These are phyloP conservation scores for Podarcis muralis DNA, from an alignment of 2,113 vertebrate genomes.

Conservation along the genomic window DNA sequence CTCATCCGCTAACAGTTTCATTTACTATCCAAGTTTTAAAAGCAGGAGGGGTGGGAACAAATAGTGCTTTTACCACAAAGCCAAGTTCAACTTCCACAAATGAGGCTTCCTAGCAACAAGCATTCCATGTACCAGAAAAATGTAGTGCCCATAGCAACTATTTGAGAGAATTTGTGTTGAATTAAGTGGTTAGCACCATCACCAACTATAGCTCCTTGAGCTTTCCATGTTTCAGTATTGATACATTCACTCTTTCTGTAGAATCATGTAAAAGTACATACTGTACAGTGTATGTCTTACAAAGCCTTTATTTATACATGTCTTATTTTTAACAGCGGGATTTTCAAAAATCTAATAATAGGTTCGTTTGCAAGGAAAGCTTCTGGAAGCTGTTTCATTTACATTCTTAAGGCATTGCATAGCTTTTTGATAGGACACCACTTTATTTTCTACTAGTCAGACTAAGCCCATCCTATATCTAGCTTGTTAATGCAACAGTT, in stretches of 20 bases:
- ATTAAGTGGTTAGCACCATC: not conserved
- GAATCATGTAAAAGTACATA: not conserved
- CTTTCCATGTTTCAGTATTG: not conserved
- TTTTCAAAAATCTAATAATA: too few relatives aligned
- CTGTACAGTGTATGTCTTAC: not conserved
- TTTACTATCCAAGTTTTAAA: not conserved
- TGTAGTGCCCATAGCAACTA: not conserved
- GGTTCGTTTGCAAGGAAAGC: not conserved
- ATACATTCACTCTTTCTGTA: not conserved
- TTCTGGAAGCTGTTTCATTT: not conserved
- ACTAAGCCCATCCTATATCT: not conserved
- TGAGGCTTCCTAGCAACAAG: not conserved
- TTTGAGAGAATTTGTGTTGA: not conserved
- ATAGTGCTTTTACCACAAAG: not conserved
- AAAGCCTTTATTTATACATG: not conserved
- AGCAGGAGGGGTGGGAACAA: not conserved
- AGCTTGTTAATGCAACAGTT: not conserved
- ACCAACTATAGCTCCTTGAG: not conserved
- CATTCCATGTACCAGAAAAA: not conserved
- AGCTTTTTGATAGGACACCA: not conserved
- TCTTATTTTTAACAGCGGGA: not conserved
- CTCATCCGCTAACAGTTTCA: not conserved
- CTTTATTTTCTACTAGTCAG: not conserved
- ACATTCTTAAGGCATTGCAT: not conserved
- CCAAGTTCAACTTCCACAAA: not conserved